Base-by-base conservation (phyloP, 2,797 vertebrate genomes). In the Florisuga fusca region DNA sequence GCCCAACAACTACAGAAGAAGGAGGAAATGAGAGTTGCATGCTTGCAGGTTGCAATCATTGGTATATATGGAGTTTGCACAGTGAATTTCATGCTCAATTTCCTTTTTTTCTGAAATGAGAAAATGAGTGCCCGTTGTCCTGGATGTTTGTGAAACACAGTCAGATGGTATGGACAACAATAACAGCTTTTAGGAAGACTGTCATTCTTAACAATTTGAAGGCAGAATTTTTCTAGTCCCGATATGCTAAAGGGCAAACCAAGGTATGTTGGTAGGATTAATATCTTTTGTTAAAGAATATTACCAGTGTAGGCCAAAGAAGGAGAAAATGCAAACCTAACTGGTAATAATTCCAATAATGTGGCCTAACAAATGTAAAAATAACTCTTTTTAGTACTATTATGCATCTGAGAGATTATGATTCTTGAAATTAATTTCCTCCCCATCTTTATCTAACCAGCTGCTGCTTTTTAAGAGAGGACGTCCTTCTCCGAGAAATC, bases 81-180 rank as follows among this genome's bases (percentile, higher is more conserved):
- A 3, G 16, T 19, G 64, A 34, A 57, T 89, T 61, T 78, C 2
- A 12, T 71, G 29, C 14, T 66, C 6, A 10, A 79, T 78, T 78
- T 55, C 51, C 63, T 41, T 34, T 5, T 75, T 82, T 82, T 50
- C 57, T 45, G 17, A 46, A 77, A 62, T 18, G 6, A 33, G 38
- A 57, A 81, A 75, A 29, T 18, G 16, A 23, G 12, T 26, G 21
- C 51, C 12, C 0, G 0, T 33, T 48, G 33, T 59, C 11, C 20
- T 5, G 66, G 16, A 27, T 3, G 1, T 45, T 73, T 54, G 23
- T 2, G 1, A 59, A 69, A 55, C 5, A 3, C 5, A 12, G 26
- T 23, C 1, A 0, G 10, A 6, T 31, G 9, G 43, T 46, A n/a
- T n/a, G n/a, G n/a, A n/a, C 23, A 67, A 29, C 12, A 3, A 20